Base-by-base conservation (phyloP, 2,113 vertebrate species). In the Myrmophylax atrothorax region DNA sequence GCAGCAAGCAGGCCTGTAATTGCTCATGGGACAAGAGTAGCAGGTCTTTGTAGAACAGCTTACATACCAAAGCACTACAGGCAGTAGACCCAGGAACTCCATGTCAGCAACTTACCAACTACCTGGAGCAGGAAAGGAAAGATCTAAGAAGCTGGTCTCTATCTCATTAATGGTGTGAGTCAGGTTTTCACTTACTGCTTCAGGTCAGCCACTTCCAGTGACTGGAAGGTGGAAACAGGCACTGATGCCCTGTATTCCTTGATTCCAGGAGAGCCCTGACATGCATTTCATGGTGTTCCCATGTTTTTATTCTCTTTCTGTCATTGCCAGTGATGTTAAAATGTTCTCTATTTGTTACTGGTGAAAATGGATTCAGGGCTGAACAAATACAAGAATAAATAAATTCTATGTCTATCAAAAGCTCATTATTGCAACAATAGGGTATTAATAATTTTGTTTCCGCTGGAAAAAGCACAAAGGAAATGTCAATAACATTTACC, bases 401-500 rank as follows among this genome's bases (percentile, higher is more conserved):
- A 90, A 63, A 62, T 40, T 55, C 42, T 47, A 28, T 42, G 42
- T 64, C 67, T 86, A 84, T 74, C 28, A 94, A 92, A 56, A 86
- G 13, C 28, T 94, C 56, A 60, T 90, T 96, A 82, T 53, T 78
- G 55, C 22, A 95, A 81, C 44, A 90, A 80, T 55, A 70, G 26
- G 24, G 56, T 86, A 88, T 90, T 90, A 93, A 88, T 88, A 74
- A 80, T 74, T 88, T 52, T 90, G 55, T 81, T 95, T 95, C 83
- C 3, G 0, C 38, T 88, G 40, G 55, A 85, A 85, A 80, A 94
- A 63, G 16, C 46, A 74, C 44, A 78, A 86, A 70, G 31, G 19
- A 94, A 94, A 92, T 70, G 79, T 87, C 75, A 84, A 87, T 96
- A 89, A 72, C 44, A 68, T 95, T 95, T 94, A 74, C 60, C 40